phyloP scores from a whole-genome alignment of 2,888 invertebrate species.

The Dolichopus griseipennis region DNA sequence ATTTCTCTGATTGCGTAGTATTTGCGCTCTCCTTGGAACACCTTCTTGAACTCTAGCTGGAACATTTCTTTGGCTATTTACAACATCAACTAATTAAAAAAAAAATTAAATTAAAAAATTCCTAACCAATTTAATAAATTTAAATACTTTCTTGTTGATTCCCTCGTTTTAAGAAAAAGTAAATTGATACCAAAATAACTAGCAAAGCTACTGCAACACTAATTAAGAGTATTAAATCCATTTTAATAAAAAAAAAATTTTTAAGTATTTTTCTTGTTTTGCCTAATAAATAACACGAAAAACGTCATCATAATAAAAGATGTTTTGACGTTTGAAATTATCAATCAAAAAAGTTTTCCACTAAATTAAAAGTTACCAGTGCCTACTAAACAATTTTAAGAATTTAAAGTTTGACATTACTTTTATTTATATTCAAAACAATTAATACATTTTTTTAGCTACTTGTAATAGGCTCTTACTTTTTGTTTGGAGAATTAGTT shows the following conservation, averaged over 20 bases:
- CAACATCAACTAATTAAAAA: slow-evolving; percentile 21
- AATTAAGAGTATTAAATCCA: slow-evolving; percentile 45
- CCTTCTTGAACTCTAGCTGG: slow-evolving; percentile 45
- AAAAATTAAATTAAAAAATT: too few relatives aligned
- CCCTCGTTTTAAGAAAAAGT: slow-evolving; percentile 35
- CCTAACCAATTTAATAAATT: too few relatives aligned
- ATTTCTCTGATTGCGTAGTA: slow-evolving; percentile 60
- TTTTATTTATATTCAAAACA: too few relatives aligned
- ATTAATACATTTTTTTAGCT: too few relatives aligned
- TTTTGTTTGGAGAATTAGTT: too few relatives aligned
- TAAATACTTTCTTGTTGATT: slow-evolving; percentile 22
- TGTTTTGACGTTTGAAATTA: not conserved
- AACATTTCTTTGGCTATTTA: slow-evolving; percentile 26
- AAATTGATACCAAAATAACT: slow-evolving; percentile 38
- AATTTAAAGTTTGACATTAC: too few relatives aligned
- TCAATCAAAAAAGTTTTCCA: too few relatives aligned
- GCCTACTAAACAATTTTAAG: too few relatives aligned
- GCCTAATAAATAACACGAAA: not conserved
- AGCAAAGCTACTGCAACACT: slow-evolving; percentile 43
- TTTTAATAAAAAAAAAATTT: slow-evolving; percentile 24
- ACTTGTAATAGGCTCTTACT: too few relatives aligned
- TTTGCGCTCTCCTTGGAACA: slow-evolving; percentile 59
- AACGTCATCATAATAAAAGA: slow-evolving; percentile 11
- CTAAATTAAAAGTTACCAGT: too few relatives aligned
- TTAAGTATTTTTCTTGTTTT: too few relatives aligned